Conservation (phyloP, 2,888 invertebrate species). For the Napeogenes sylphis region DNA sequence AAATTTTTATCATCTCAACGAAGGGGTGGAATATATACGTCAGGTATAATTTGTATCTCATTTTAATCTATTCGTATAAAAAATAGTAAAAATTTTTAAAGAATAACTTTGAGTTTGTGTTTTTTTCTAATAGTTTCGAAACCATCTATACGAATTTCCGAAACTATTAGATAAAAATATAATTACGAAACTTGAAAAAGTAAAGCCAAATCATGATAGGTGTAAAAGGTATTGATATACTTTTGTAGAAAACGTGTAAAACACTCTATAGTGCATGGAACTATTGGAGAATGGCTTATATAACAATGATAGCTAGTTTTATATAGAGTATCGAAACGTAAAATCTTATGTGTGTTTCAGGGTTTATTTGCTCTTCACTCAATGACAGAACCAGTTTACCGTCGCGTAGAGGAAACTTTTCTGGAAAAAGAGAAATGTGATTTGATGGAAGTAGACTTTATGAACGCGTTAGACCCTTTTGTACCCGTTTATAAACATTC, state of each 20-base stretch:
- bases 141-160: no score
- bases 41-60: constrained; percentile 40
- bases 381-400: constrained; percentile 66
- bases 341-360: constrained; percentile 33
- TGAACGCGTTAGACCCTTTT: constrained; percentile 47
- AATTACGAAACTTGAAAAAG: no score
- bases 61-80: background rate
- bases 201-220: no score
- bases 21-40: constrained; percentile 62
- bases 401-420: constrained; percentile 72
- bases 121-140: no score
- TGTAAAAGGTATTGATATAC: no score
- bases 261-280: no score
- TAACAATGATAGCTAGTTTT: no score
- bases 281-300: background rate
- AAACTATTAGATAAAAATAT: no score
- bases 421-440: constrained; percentile 79
- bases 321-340: no score
- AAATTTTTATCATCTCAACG: constrained; percentile 52
- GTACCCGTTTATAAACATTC: constrained; percentile 42
- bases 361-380: constrained; percentile 75
- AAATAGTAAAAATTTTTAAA: no score
- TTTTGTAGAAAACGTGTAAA: no score
- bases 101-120: background rate
- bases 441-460: constrained; percentile 66